phyloP scores from a whole-genome alignment of 2,888 invertebrate genomes.

The Limnephilus rhombicus region DNA sequence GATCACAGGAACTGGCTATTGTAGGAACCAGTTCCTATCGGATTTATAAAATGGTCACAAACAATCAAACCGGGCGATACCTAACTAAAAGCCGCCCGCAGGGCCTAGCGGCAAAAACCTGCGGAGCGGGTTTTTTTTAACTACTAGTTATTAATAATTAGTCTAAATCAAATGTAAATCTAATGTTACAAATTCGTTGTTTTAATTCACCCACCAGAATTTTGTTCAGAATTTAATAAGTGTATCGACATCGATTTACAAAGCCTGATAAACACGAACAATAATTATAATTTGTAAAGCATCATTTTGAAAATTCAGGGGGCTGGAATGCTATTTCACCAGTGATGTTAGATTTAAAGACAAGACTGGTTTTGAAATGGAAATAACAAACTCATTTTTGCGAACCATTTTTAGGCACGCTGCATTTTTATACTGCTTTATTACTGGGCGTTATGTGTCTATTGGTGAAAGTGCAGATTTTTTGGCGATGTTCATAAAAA shows the following conservation, averaged over 20 bases:
- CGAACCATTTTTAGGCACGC: background rate
- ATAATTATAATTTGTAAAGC: no score
- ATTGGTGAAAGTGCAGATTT: background rate
- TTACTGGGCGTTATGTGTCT: background rate
- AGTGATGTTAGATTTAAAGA: background rate
- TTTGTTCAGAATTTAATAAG: background rate
- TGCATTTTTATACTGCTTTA: background rate
- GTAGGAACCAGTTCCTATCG: no score
- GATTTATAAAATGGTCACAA: no score
- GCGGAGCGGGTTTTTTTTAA: no score
- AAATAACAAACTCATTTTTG: background rate
- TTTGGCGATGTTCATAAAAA: background rate
- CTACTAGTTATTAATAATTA: no score
- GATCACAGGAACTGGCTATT: no score
- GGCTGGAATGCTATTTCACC: background rate
- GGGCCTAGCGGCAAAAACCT: no score
- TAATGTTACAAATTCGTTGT: background rate
- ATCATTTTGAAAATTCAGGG: no score
- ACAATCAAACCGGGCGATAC: no score
- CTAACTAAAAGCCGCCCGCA: no score
- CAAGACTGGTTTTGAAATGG: background rate
- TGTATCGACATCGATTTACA: background rate
- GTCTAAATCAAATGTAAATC: no score
- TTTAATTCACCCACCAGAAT: background rate
- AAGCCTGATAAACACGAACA: background rate